A percentile compares a stretch with the other conserved stretches of the same genome.
Conservation (phyloP, 1,140 invertebrate species). For the Drosophila obscura region DNA sequence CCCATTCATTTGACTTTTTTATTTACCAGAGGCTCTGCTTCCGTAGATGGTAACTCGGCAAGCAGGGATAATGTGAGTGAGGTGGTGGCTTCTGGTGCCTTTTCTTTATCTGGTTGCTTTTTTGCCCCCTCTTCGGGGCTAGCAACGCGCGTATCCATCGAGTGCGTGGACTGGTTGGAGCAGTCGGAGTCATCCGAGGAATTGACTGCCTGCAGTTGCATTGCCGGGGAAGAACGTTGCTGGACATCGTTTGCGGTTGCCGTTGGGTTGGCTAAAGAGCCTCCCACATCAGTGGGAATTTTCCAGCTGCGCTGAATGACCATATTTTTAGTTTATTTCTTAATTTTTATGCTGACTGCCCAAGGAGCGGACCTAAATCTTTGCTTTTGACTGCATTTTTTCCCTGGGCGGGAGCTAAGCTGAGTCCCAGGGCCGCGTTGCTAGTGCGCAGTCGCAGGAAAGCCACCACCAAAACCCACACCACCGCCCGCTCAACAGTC, state of each 20-base stretch:
- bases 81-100: constrained; percentile 10
- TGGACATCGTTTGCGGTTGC: constrained; percentile 50
- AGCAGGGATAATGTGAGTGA: constrained; percentile 30
- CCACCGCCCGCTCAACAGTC: constrained; percentile 44
- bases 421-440: constrained; percentile 46
- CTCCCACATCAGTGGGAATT: constrained; percentile 67
- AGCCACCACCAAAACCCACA: constrained; percentile 50
- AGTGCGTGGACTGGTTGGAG: constrained; percentile 80
- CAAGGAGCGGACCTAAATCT: constrained; percentile 24
- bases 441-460: constrained; percentile 54
- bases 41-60: constrained; percentile 35
- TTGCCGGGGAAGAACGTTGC: constrained; percentile 62
- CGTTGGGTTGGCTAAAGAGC: constrained; percentile 37
- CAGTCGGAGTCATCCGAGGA: constrained; percentile 81
- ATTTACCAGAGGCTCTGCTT: constrained; percentile 49
- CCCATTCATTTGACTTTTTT: too few species aligned
- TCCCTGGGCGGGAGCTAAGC: constrained; percentile 48
- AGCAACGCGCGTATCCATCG: constrained; percentile 74
- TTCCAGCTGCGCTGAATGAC: constrained; percentile 83
- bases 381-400: constrained; percentile 21
- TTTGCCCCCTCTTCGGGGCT: constrained; percentile 47
- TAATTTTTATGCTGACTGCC: constrained; percentile 5
- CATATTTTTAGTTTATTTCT: constrained; percentile 42
- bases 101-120: constrained; percentile 40
- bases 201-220: constrained; percentile 54